phyloP scores from a whole-genome alignment of 2,888 invertebrate genomes.

The Pharmacophagus antenor region DNA sequence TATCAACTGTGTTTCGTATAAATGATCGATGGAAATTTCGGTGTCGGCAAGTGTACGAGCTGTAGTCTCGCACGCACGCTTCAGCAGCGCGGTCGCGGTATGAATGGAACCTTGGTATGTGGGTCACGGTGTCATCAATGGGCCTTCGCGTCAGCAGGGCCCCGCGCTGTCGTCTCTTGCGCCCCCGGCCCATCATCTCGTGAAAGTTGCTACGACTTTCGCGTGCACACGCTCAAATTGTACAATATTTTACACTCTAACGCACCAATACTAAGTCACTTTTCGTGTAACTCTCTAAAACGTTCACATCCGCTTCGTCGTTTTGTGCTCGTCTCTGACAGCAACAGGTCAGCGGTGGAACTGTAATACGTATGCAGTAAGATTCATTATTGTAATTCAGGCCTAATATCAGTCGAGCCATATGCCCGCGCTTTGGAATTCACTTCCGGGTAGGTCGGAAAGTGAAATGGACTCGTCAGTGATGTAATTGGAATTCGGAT shows the following conservation, averaged over 20 bases:
- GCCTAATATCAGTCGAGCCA: constrained; percentile 68
- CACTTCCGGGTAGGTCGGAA: constrained; percentile 81
- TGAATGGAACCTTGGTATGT: constrained; percentile 79
- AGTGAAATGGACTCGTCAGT: constrained; percentile 81
- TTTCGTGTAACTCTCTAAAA: constrained; percentile 58
- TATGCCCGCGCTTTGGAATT: constrained; percentile 80
- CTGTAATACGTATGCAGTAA: constrained; percentile 49
- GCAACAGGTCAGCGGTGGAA: constrained; percentile 41
- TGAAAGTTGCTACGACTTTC: constrained; percentile 80
- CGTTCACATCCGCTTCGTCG: constrained; percentile 77
- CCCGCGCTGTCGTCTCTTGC: constrained; percentile 61
- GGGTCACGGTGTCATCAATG: constrained; percentile 81
- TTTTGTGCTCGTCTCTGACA: constrained; percentile 66
- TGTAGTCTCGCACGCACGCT: constrained; percentile 62
- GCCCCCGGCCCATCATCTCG: constrained; percentile 73
- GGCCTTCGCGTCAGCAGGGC: constrained; percentile 70
- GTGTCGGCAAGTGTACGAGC: constrained; percentile 58
- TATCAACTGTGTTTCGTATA: constrained; percentile 65
- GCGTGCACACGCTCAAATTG: constrained; percentile 58
- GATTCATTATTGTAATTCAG: constrained; percentile 50
- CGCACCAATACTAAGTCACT: constrained; percentile 65
- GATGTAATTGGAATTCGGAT: constrained; percentile 81
- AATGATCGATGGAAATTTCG: constrained; percentile 71
- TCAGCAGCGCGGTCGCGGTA: constrained; percentile 64
- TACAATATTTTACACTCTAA: constrained; percentile 68